Conservation (phyloP, 2,797 vertebrate genomes). For the Lacerta bilineata region DNA sequence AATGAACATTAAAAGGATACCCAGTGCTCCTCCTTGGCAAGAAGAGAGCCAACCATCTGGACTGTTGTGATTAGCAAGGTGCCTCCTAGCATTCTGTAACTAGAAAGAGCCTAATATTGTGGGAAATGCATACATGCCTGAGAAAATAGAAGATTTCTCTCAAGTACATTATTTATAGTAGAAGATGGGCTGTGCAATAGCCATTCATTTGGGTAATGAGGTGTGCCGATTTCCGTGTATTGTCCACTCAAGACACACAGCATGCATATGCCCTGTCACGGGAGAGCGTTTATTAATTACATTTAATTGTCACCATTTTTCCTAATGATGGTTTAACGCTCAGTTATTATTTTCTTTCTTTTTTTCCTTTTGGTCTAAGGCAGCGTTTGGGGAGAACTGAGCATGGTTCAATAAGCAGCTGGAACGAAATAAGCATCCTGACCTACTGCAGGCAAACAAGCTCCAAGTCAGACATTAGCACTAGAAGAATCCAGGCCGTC, state of each 20-base stretch:
- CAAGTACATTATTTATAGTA: conserved; percentile 68
- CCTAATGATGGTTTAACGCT: conserved; percentile 65
- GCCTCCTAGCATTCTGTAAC: conserved; percentile 68
- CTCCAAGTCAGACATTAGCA: conserved; percentile 41
- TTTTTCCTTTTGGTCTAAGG: conserved; percentile 64
- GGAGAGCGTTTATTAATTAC: conserved; percentile 76
- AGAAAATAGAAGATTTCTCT: conserved; percentile 60
- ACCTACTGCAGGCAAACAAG: conserved; percentile 55
- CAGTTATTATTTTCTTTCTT: not conserved
- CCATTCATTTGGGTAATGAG: conserved; percentile 74
- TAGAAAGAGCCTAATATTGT: conserved; percentile 63
- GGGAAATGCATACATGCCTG: conserved; percentile 52
- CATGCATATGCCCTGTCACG: conserved; percentile 70
- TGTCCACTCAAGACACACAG: conserved; percentile 66
- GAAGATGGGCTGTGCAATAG: conserved; percentile 60
- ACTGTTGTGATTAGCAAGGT: conserved; percentile 70
- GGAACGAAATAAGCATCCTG: conserved; percentile 51
- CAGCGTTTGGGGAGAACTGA: conserved; percentile 46
- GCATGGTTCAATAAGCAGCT: conserved; percentile 58
- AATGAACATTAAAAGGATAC: conserved; percentile 72
- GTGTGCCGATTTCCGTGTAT: conserved; percentile 66
- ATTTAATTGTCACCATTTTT: conserved; percentile 71
- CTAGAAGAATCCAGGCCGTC: conserved; percentile 1
- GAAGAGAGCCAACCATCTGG: conserved; percentile 64
- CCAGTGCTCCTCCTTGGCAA: conserved; percentile 73